Base-by-base conservation (phyloP, 2,113 vertebrate genomes). In the Sigmodon hispidus region DNA sequence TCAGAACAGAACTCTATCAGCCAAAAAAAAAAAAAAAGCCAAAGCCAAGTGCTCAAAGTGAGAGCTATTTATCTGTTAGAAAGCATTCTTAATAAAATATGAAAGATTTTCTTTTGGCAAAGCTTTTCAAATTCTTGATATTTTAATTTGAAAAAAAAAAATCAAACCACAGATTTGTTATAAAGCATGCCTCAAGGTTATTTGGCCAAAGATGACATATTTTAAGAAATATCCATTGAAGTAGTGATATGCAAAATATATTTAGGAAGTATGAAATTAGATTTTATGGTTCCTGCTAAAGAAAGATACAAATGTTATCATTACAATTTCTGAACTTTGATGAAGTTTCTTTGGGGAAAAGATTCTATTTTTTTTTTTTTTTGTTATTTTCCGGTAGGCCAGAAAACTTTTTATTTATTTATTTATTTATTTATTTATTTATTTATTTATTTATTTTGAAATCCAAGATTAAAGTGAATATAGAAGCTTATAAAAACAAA, bases 181-280 rank as follows among this genome's bases (percentile, higher is more conserved):
- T 57, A 65, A 65, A 75, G 36, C 17, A 63, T 88, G 43, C 63
- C 79, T 92, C 0, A 61, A 55, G 19, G 36, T 70, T 83, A 81
- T 91, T 87, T 92, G 57, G 1, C 15, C 65, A 40, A 61, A 31
- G 11, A 86, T 86, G 43, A 80, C 3, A 52, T 52, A 70, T 69
- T 79, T 94, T 77, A 31, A 85, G 7, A 73, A 72, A 22, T 79
- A 55, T 21, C 11, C 24, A 79, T 31, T 91, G 3, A 4, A 9
- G 67, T 77, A 93, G 45, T 91, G 24, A 45, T 91, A 19, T 65
- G 31, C 21, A 88, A 90, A 95, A 48, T 65, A 13, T 84, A 87
- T 67, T 67, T 83, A 22, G 0, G 13, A 9, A 67, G 65, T 52
- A 10, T 10, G 67, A 36, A 87, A 21, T 89, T 93, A 79, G 36